A percentile compares a stretch with the other conserved stretches of the same genome.
Evolutionary conservation across 2,888 invertebrate species (phyloP).

Genomic region (Seira sanloemensis): DNA sequence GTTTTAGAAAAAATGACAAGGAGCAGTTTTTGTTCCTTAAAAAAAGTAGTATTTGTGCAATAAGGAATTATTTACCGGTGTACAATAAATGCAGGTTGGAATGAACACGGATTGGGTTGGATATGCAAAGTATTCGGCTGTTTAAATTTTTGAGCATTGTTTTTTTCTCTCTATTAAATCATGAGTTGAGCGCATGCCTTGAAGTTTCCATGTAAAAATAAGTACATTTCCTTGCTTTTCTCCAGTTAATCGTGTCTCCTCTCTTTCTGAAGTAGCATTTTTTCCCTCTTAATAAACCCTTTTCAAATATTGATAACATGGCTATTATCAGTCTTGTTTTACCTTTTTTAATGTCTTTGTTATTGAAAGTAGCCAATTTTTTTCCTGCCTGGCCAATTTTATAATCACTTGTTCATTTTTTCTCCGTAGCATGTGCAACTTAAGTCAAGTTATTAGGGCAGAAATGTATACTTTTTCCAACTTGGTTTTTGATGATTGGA

Average conservation of each 20-base stretch:
- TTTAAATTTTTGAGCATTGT: neutral
- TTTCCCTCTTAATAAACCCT: slow-evolving; percentile 44
- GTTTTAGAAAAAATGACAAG: neutral
- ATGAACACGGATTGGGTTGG: no score
- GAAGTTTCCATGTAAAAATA: no score
- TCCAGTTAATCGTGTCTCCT: slow-evolving; percentile 32
- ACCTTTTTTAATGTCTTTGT: slow-evolving; percentile 59
- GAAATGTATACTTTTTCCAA: neutral
- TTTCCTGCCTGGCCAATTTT: slow-evolving; percentile 46
- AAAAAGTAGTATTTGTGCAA: no score
- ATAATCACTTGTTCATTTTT: slow-evolving; percentile 62
- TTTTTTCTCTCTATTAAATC: no score
- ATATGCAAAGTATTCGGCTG: no score
- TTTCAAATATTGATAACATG: slow-evolving; percentile 33
- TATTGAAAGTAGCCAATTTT: slow-evolving; percentile 53
- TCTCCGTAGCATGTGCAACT: neutral
- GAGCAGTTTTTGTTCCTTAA: neutral
- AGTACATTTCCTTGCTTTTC: neutral
- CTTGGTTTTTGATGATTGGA: neutral
- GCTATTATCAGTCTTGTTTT: slow-evolving; percentile 60
- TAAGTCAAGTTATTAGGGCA: no score
- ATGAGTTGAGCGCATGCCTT: neutral
- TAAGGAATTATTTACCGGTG: no score
- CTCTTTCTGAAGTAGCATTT: slow-evolving; percentile 33
- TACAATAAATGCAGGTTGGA: no score